Conservation (phyloP, 1,140 invertebrate species). For the Drosophila micromelanica region DNA sequence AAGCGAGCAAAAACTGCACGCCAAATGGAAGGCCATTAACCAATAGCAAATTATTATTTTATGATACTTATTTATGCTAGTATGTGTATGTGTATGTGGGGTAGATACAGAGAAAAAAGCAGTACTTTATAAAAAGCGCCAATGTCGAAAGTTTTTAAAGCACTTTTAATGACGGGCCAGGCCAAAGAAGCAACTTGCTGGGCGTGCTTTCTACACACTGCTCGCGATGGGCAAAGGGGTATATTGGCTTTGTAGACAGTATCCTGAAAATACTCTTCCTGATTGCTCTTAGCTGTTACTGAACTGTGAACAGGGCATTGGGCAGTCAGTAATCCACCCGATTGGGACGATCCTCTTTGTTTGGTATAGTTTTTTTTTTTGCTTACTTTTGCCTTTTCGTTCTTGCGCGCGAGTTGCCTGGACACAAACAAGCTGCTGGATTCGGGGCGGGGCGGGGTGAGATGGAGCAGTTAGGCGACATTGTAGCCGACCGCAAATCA, state of each 20-base stretch:
- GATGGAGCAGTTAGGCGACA: conserved; percentile 3
- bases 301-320: too few relatives aligned
- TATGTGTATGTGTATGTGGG: neutral
- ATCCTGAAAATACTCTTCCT: too few relatives aligned
- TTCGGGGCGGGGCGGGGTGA: neutral
- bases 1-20: conserved; percentile 43
- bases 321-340: too few relatives aligned
- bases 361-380: conserved; percentile 10
- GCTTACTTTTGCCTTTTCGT: conserved; percentile 1
- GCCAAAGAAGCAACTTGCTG: conserved; percentile 35
- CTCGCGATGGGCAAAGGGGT: too few relatives aligned
- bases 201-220: conserved; percentile 15
- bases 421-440: neutral
- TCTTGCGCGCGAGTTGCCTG: conserved; percentile 4
- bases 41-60: conserved; percentile 64
- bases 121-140: conserved; percentile 5
- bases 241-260: too few relatives aligned
- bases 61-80: conserved; percentile 20
- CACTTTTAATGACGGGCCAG: conserved; percentile 49
- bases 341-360: neutral
- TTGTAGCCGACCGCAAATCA: conserved; percentile 68
- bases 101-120: neutral
- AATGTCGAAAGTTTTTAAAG: conserved; percentile 47
- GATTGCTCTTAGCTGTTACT: too few relatives aligned
- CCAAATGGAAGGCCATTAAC: conserved; percentile 73